These are phyloP conservation scores for Yponomeuta evonymella DNA, from an alignment of 2,888 invertebrate species.

Conservation along the genomic window DNA sequence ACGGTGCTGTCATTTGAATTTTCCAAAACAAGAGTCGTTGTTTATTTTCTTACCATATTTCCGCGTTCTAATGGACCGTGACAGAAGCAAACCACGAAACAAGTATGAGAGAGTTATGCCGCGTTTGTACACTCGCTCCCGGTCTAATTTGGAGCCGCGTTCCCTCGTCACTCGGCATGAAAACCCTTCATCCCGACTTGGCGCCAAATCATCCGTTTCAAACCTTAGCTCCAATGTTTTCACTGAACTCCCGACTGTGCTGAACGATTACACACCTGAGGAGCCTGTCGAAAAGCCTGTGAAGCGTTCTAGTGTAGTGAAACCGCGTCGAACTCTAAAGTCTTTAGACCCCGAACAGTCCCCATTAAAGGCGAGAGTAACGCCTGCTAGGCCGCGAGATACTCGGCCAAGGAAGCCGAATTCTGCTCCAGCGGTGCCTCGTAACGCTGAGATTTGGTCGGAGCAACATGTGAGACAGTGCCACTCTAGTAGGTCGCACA, in stretches of 20 bases:
- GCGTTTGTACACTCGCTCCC: constrained; percentile 43
- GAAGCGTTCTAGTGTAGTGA: constrained; percentile 42
- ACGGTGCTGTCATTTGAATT: not conserved
- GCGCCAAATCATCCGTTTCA: constrained; percentile 57
- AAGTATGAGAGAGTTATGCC: constrained; percentile 62
- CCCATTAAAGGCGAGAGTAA: not conserved
- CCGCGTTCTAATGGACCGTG: not conserved
- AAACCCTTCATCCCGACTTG: constrained; percentile 42
- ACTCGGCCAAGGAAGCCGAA: constrained; percentile 27
- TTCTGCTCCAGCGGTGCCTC: constrained; percentile 40
- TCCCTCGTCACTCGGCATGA: constrained; percentile 53
- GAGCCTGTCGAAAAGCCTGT: constrained; percentile 29
- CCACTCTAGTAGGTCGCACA: constrained; percentile 51
- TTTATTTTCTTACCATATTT: constrained; percentile 6
- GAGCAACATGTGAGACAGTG: constrained; percentile 43
- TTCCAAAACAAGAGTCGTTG: not conserved
- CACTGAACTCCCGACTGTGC: constrained; percentile 55
- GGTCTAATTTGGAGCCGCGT: constrained; percentile 37
- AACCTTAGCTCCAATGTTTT: constrained; percentile 44
- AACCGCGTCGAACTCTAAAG: constrained; percentile 55
- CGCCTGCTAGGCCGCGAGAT: constrained; percentile 12
- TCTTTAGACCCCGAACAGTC: constrained; percentile 44
- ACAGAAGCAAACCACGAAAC: constrained; percentile 24
- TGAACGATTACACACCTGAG: constrained; percentile 51
- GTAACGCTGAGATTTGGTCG: constrained; percentile 38